Conservation (phyloP, 2,888 invertebrate species). For the Notodonta dromedarius region DNA sequence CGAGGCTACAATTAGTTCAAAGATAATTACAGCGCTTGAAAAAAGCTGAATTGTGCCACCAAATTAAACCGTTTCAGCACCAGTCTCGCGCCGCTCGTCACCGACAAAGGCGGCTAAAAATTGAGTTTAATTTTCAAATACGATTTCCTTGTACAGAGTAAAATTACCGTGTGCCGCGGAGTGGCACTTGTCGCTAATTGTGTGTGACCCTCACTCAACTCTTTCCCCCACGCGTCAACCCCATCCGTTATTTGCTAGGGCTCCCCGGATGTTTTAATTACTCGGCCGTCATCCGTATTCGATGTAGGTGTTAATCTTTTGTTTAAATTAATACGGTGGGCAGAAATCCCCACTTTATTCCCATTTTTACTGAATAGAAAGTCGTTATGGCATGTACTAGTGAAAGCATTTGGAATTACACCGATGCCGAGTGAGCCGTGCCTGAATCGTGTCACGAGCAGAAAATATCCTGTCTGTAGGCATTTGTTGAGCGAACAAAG, state of each 20-base stretch:
- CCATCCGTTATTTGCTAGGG: slow-evolving; percentile 46
- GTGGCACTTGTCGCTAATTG: slow-evolving; percentile 71
- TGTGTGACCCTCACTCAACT: slow-evolving; percentile 57
- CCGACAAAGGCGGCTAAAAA: slow-evolving; percentile 51
- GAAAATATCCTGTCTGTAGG: neutral
- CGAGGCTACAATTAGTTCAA: slow-evolving; percentile 32
- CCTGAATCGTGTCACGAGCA: slow-evolving; percentile 8
- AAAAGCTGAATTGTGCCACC: slow-evolving; percentile 50
- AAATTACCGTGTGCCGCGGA: slow-evolving; percentile 66
- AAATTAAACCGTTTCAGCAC: slow-evolving; percentile 56
- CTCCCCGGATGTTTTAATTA: slow-evolving; percentile 57
- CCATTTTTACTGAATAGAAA: slow-evolving; percentile 42
- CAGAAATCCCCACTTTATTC: slow-evolving; percentile 48
- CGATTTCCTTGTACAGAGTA: slow-evolving; percentile 62
- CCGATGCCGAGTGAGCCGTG: slow-evolving; percentile 14
- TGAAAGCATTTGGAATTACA: slow-evolving; percentile 30
- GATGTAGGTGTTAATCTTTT: slow-evolving; percentile 55
- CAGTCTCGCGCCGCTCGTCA: slow-evolving; percentile 39
- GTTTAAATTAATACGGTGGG: slow-evolving; percentile 56
- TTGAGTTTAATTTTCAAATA: slow-evolving; percentile 67
- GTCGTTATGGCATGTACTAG: slow-evolving; percentile 29
- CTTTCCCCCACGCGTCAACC: slow-evolving; percentile 39
- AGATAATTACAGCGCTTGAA: slow-evolving; percentile 54
- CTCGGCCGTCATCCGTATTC: slow-evolving; percentile 47
- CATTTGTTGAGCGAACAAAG: slow-evolving; percentile 6